Percentiles rank a stretch among this genome's conserved stretches.
Evolutionary conservation across 2,113 vertebrate genomes (phyloP).

Genomic region (Ceyx cyanopectus): DNA sequence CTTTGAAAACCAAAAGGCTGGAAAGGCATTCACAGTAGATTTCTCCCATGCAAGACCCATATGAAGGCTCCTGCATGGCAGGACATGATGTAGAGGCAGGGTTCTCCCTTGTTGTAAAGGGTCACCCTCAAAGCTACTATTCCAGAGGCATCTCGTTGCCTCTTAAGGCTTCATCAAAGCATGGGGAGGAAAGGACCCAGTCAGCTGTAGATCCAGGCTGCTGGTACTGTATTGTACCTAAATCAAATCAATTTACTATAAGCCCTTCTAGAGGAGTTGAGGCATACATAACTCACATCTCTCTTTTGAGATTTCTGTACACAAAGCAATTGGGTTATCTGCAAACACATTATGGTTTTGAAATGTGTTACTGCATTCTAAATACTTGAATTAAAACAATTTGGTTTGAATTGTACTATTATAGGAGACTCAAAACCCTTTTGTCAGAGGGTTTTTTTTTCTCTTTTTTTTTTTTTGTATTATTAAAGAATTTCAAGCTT

Average conservation of each 20-base stretch:
- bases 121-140: not conserved
- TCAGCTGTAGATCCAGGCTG: not conserved
- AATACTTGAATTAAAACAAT: slow-evolving; percentile 72
- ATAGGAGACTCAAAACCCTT: slow-evolving; percentile 53
- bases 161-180: not conserved
- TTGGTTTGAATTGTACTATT: slow-evolving; percentile 60
- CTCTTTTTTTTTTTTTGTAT: not conserved
- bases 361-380: slow-evolving; percentile 67
- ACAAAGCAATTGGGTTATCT: slow-evolving; percentile 71
- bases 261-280: not conserved
- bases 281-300: slow-evolving; percentile 8
- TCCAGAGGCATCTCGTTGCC: not conserved
- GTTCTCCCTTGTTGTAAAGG: not conserved
- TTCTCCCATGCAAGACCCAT: not conserved
- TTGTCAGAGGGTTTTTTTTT: slow-evolving; percentile 8
- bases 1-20: not conserved
- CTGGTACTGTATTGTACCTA: not conserved
- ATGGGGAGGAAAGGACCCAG: not conserved
- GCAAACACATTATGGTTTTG: slow-evolving; percentile 58
- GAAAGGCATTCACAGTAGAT: not conserved
- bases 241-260: not conserved
- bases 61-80: not conserved
- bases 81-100: not conserved
- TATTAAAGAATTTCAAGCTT: slow-evolving; percentile 58
- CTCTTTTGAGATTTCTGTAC: slow-evolving; percentile 65